These are phyloP conservation scores for chimpanzee (Pan troglodytes) DNA, from an alignment of 2,113 vertebrate genomes.

Conservation along the genomic window NHGRI_mPanTro3-v2.1_pri NC_072408.2:128610501-128611000, in stretches of 20 bases:
- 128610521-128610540: neutral
- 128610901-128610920: neutral
- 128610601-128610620: neutral
- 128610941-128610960: too few relatives aligned
- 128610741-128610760: neutral
- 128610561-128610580: neutral
- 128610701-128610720: neutral
- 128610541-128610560: neutral
- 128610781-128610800: neutral
- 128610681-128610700: neutral
- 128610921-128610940: neutral
- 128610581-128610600: neutral
- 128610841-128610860: neutral
- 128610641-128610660: too few relatives aligned
- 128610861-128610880: neutral
- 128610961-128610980: neutral
- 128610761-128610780: neutral
- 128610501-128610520: too few relatives aligned
- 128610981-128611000: conserved; percentile 82
- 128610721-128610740: neutral
- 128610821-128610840: neutral
- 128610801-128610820: neutral
- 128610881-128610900: neutral
- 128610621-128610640: neutral
- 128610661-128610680: neutral